phyloP scores from a whole-genome alignment of 2,797 vertebrate genomes.

The Anisognathus igniventris region DNA sequence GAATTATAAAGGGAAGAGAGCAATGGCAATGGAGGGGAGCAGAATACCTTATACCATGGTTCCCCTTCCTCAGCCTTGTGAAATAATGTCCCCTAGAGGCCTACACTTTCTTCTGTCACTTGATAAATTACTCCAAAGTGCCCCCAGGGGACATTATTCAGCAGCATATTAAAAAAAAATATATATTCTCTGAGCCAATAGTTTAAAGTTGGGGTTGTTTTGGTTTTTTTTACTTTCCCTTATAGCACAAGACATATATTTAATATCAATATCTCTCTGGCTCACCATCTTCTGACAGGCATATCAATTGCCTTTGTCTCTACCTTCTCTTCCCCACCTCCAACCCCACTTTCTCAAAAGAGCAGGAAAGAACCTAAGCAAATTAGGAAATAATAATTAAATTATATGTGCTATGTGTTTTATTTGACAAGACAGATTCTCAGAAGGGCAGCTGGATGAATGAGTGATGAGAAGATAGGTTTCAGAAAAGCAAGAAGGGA shows the following conservation, averaged over 20 bases:
- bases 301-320: not conserved
- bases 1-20: not conserved
- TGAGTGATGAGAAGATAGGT: slow-evolving; percentile 3
- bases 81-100: not conserved
- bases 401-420: not conserved
- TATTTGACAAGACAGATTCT: slow-evolving; percentile 10
- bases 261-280: not conserved
- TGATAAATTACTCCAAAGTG: not conserved
- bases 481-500: slow-evolving; percentile 8
- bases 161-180: not conserved
- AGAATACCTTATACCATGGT: not conserved
- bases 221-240: not conserved
- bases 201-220: not conserved
- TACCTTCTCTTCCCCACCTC: not conserved
- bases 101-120: not conserved
- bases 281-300: not conserved
- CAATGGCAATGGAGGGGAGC: not conserved
- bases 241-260: not conserved
- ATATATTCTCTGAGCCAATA: not conserved
- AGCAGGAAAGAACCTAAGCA: slow-evolving; percentile 7
- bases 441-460: slow-evolving; percentile 5
- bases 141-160: not conserved
- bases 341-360: not conserved
- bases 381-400: slow-evolving; percentile 50
- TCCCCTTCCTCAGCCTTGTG: not conserved